These are phyloP conservation scores for Nibea albiflora DNA, from an alignment of 2,113 vertebrate species.

Conservation along the genomic window DNA sequence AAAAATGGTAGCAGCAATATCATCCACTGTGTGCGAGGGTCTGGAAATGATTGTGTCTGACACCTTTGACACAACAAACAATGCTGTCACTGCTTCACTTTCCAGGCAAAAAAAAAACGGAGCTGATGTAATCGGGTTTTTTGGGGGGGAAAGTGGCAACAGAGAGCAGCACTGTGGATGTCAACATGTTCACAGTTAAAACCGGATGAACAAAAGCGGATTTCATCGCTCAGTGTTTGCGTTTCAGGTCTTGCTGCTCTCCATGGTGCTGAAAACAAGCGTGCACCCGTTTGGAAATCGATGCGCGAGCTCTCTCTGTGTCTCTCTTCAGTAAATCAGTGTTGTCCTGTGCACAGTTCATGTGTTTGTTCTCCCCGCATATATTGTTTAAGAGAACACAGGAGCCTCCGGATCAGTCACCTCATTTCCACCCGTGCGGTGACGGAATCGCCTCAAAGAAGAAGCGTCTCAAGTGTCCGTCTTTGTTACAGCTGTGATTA, in stretches of 20 bases:
- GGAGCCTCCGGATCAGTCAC: constrained; percentile 12
- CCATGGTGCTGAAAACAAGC: constrained; percentile 82
- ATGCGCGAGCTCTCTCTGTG: not conserved
- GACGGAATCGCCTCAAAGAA: constrained; percentile 45
- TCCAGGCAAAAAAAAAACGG: not conserved
- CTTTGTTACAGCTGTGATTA: constrained; percentile 43
- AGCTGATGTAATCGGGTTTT: constrained; percentile 2
- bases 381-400: not conserved
- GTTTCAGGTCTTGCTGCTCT: constrained; percentile 59
- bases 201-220: not conserved
- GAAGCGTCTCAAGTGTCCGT: constrained; percentile 29
- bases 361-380: not conserved
- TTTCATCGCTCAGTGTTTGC: not conserved
- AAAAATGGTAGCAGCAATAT: too few relatives aligned
- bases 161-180: not conserved
- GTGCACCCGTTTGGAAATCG: constrained; percentile 32
- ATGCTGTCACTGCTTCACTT: constrained; percentile 11
- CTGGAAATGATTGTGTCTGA: not conserved
- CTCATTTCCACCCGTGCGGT: constrained; percentile 24
- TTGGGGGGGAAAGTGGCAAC: not conserved
- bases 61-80: not conserved
- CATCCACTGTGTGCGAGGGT: not conserved
- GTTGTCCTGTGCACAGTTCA: not conserved
- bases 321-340: not conserved
- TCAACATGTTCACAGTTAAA: not conserved